Conservation (phyloP, 2,113 vertebrate genomes). For the Phalacrocorax pelagicus region DNA sequence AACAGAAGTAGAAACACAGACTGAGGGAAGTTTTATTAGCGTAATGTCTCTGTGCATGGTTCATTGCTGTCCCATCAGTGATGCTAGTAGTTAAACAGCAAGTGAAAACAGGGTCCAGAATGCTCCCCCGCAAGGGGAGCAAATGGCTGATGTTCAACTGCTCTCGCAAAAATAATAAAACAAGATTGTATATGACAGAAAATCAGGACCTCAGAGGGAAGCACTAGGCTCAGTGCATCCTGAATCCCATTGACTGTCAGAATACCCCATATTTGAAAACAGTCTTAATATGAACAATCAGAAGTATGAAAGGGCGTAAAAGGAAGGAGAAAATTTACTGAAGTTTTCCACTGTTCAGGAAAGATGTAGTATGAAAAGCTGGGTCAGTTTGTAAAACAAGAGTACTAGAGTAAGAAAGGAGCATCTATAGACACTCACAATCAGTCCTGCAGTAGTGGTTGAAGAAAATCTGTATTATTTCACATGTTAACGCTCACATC, state of each 20-base stretch:
- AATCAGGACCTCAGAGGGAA: neutral
- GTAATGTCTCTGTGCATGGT: neutral
- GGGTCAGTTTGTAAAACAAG: neutral
- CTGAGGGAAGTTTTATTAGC: neutral
- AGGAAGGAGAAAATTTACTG: neutral
- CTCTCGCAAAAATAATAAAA: accelerated
- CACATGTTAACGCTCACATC: neutral
- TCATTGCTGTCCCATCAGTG: neutral
- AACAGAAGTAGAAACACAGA: neutral
- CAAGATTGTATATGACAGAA: neutral
- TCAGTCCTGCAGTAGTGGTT: neutral
- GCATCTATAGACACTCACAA: neutral
- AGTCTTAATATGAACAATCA: neutral
- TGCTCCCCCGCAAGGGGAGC: neutral
- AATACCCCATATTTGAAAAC: neutral
- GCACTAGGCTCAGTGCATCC: neutral
- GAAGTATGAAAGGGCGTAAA: neutral
- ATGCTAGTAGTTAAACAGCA: neutral
- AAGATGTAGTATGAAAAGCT: neutral
- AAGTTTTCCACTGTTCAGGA: neutral
- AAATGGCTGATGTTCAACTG: neutral
- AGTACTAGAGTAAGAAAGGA: neutral
- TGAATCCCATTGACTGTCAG: neutral
- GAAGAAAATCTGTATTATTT: neutral
- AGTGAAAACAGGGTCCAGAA: neutral